A percentile compares a stretch with the other conserved stretches of the same genome.
phyloP scores from a whole-genome alignment of 2,888 invertebrate species.

The Noctua pronuba region DNA sequence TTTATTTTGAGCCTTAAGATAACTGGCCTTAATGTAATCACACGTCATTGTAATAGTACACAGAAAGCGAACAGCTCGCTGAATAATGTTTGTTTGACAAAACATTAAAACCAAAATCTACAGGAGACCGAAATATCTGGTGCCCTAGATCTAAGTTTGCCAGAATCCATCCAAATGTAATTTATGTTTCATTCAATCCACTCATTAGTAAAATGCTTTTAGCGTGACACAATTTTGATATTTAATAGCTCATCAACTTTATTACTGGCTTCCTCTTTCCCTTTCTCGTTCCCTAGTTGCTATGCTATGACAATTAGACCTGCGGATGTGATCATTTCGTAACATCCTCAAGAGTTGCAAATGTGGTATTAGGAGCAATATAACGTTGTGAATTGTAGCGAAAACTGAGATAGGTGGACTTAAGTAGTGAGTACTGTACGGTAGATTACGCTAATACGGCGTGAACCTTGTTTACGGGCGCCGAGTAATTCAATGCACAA shows the following conservation, averaged over 20 bases:
- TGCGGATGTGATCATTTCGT: slow-evolving; percentile 83
- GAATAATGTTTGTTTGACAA: slow-evolving; percentile 35
- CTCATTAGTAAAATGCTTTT: slow-evolving; percentile 43
- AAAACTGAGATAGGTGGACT: slow-evolving; percentile 72
- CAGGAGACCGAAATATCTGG: slow-evolving; percentile 45
- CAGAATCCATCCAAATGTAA: slow-evolving; percentile 47
- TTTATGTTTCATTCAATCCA: slow-evolving; percentile 47
- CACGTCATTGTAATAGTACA: neutral
- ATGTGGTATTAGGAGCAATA: slow-evolving; percentile 79
- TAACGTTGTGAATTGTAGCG: slow-evolving; percentile 74
- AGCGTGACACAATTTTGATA: slow-evolving; percentile 55
- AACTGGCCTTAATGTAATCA: neutral
- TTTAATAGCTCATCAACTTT: slow-evolving; percentile 60
- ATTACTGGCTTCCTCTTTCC: slow-evolving; percentile 64
- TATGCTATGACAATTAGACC: slow-evolving; percentile 77
- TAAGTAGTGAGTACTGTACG: slow-evolving; percentile 62
- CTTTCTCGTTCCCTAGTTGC: slow-evolving; percentile 64
- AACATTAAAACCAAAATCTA: slow-evolving; percentile 45
- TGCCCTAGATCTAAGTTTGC: slow-evolving; percentile 34
- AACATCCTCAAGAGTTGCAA: slow-evolving; percentile 77
- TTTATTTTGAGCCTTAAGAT: neutral
- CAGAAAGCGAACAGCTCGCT: neutral
- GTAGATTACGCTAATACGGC: slow-evolving; percentile 65
- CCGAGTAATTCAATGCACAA: slow-evolving; percentile 54
- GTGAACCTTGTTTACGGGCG: slow-evolving; percentile 63